Base-by-base conservation (phyloP, 1,140 invertebrate species). In the Aphelinus atriplicis region DNA sequence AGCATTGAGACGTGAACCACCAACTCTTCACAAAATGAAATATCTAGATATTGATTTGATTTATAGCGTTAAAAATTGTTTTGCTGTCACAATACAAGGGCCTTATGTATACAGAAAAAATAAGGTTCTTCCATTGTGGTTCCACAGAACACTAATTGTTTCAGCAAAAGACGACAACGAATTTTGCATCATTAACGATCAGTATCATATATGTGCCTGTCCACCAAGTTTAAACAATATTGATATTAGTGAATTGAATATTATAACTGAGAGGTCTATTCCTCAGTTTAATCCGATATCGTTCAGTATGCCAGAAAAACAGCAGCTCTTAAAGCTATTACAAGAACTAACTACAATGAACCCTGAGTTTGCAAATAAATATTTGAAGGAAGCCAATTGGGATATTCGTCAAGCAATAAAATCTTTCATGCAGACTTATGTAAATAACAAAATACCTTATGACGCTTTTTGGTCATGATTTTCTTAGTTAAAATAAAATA, bases 141-240 rank as follows among this genome's bases (percentile, higher is more conserved):
- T 88, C 61, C 82, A 80, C 50, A 80, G 86, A 62, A 87, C 85
- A 26, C 84, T 88, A 43, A 81, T 87, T 3, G 78, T 88, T 1
- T 77, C 80, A n/a, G 79, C 80, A 2, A 84, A 82, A 60, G 85
- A 87, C 43, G 87, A 88, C 46, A 81, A 84, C 64, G 86, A 88
- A 78, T 88, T 84, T 74, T 81, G 84, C 43, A 88, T 88, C 48
- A 75, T 81, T 2, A 88, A 88, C 77, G 87, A 88, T 80, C 81
- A 87, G 58, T 88, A 84, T 78, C 83, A 87, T 63, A 76, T 88
- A 3, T 81, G 84, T 7, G 82, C 83, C 71, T 81, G 78, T 42
- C 75, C 81, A 26, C 50, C 80, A 2, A 81, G 73, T 62, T 71
- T 68, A 43, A 79, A 76, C 47, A 77, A 66, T 62, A 5, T 74